Evolutionary conservation across 2,888 invertebrate genomes (phyloP), one percentile per base, ranked within the genome.

Genomic region (Rhamnusium bicolor): DNA sequence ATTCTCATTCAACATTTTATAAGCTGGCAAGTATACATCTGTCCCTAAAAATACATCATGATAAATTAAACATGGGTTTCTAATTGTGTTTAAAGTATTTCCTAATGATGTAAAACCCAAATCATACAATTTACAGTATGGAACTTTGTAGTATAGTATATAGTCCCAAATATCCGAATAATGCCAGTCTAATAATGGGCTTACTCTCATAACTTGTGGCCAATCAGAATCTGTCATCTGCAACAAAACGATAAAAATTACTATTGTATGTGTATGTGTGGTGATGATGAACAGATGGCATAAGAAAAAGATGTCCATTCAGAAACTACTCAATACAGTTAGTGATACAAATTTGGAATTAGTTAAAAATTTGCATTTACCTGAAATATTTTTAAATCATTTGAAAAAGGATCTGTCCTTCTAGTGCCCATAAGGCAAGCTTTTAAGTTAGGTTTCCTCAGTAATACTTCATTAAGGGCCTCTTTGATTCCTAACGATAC

Each of bases 161-260:
- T 97, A 98, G 69, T 92, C 91, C 99, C 99, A 99, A 73, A 99
- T 93, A 84, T 98, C 94, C 24, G 92, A 91, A 86, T 97, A 98
- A 8, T 91, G 91, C 98, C 98, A 99, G 82, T 96, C 93, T n/a
- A 99, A 89, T 14, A 99, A 88, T 0, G 98, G 98, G 84, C 93
- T 96, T 3, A 98, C 93, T 58, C 99, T 90, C 90, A 98, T 93
- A 77, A 98, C 89, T 81, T 92, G 91, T 0, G 99, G 98, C 99
- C 99, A 99, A 78, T 91, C 94, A 0, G 91, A 83, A 88, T 99
- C 99, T 0, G 98, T 98, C 87, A 91, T 91, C 93, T 95, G 85
- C 16, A 86, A 85, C 71, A 83, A 81, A 27, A 60, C n/a, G n/a
- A n/a, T n/a, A n/a, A n/a, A n/a, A n/a, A n/a, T n/a, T n/a, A n/a